Evolutionary conservation across 2,797 vertebrate species (phyloP), one percentile per base, ranked within the genome.

Genomic region (Triplophysa bombifrons): DNA sequence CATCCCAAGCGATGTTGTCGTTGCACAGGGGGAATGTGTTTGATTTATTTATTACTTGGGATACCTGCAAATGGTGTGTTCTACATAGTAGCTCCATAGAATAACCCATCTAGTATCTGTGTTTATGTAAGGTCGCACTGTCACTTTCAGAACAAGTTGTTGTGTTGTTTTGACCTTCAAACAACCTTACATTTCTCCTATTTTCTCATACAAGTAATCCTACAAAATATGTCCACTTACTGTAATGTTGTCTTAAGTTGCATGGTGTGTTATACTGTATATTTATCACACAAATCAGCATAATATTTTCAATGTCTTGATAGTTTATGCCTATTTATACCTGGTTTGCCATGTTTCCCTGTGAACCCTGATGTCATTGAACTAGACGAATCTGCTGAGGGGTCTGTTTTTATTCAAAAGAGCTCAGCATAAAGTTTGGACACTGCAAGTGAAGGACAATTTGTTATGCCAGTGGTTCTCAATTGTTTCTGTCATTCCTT

Each of bases 361-460:
- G 48, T 68, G 41, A 68, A 55, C 75, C 25, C 48, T 76, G 58
- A n/a, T 50, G 58, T 53, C 83, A 82, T 48, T 66, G 69, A 76
- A 64, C 48, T 3, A 12, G 30, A n/a, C 22, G 46, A 78, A 81
- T 70, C 44, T 77, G 84, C 84, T 82, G 76, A 82, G 65, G 66
- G 48, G 73, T 66, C 46, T 38, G 17, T 53, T 85, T 41, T 74
- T 64, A 64, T 76, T 82, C 71, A 74, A 84, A 63, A 53, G 44
- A 69, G 67, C 71, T 14, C 46, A 67, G 64, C 72, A 69, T 74
- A 61, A 72, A 72, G 56, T 84, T 84, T 51, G 66, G 76, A 56
- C 60, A 67, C 27, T 58, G 60, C 25, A 53, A 67, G 51, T 63
- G 25, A 60, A 44, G 55, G 74, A 64, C 30, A 64, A 82, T 84